Percentiles rank a stretch among this genome's conserved stretches.
Evolutionary conservation across 2,797 vertebrate genomes (phyloP).

Genomic region (Eleutherodactylus coqui): DNA sequence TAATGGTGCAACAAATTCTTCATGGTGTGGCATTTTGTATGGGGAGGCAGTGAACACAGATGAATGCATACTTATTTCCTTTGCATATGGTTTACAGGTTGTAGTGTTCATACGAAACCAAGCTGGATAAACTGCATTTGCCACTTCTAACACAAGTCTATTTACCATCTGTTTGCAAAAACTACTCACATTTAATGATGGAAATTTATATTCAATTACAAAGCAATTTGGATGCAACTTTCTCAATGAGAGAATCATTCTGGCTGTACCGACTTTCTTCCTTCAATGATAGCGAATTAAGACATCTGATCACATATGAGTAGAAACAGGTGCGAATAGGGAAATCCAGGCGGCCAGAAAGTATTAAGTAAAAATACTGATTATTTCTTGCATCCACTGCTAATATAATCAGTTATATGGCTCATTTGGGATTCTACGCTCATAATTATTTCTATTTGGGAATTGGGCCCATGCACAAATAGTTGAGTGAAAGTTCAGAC

Average conservation of each 20-base stretch:
- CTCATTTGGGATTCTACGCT: neutral
- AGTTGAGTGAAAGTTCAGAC: too few species aligned
- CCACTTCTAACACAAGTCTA: neutral
- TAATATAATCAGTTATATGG: neutral
- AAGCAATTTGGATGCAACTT: neutral
- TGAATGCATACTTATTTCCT: too few species aligned
- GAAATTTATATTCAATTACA: slow-evolving; percentile 8
- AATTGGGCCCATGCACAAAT: too few species aligned
- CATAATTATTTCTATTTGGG: too few species aligned
- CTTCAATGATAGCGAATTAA: neutral
- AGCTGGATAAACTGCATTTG: neutral
- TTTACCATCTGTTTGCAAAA: neutral
- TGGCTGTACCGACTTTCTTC: neutral
- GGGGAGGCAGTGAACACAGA: too few species aligned
- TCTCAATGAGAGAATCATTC: neutral
- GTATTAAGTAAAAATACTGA: neutral
- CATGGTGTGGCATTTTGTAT: too few species aligned
- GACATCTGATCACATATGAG: neutral
- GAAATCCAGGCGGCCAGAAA: neutral
- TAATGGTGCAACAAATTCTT: too few species aligned
- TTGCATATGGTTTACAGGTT: neutral
- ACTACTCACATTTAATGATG: neutral
- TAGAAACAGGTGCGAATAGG: neutral
- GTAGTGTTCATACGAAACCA: neutral
- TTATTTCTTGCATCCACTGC: neutral